phyloP scores from a whole-genome alignment of 1,140 invertebrate genomes.

The Drosophila insularis region DNA sequence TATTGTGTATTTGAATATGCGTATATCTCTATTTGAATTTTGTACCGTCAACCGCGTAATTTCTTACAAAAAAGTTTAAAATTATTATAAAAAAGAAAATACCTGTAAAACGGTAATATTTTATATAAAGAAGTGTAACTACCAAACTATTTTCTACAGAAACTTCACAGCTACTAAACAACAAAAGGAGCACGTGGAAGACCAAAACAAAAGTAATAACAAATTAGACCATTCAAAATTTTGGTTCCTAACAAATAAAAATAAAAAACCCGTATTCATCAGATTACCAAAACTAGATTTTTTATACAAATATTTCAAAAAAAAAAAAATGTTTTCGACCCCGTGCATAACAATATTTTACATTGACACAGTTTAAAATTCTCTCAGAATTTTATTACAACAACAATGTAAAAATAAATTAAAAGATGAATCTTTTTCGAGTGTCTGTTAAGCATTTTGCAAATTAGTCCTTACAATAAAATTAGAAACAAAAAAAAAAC shows the following conservation, averaged over 20 bases:
- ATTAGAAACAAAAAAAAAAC: conserved; percentile 14
- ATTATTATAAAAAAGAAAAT: conserved; percentile 30
- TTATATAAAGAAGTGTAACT: conserved; percentile 46
- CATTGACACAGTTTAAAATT: neutral
- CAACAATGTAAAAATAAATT: conserved; percentile 27
- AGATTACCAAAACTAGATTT: conserved; percentile 57
- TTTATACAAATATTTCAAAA: conserved; percentile 36
- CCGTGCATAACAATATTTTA: conserved; percentile 27
- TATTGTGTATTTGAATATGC: conserved; percentile 54
- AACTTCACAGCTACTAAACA: conserved; percentile 52
- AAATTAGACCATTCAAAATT: conserved; percentile 60
- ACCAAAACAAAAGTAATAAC: conserved; percentile 45
- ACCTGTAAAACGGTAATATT: conserved; percentile 21
- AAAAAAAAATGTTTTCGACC: conserved; percentile 48
- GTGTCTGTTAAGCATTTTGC: conserved; percentile 42
- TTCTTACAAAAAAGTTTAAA: conserved; percentile 64
- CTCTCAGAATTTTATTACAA: too few species aligned
- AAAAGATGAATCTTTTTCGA: conserved; percentile 21
- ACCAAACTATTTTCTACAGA: conserved; percentile 60
- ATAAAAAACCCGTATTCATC: conserved; percentile 39
- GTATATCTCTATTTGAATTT: conserved; percentile 75
- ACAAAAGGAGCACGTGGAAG: conserved; percentile 25
- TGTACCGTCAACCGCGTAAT: conserved; percentile 76
- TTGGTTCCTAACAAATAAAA: conserved; percentile 58
- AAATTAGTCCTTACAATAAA: conserved; percentile 47